phyloP scores from a whole-genome alignment of 2,797 vertebrate genomes.

The Galago senegalensis region DNA sequence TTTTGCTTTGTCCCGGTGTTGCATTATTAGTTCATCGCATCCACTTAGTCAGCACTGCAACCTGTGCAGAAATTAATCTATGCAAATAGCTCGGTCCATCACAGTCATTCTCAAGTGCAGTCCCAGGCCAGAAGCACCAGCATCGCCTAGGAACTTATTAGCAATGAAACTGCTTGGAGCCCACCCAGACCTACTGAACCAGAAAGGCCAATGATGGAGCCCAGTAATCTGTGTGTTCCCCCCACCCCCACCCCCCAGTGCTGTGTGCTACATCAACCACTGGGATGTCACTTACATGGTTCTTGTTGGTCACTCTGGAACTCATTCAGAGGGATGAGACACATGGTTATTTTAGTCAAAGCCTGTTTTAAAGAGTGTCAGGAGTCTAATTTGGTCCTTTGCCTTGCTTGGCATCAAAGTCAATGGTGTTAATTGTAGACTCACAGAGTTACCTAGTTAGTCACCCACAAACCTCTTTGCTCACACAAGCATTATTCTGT shows the following conservation, averaged over 20 bases:
- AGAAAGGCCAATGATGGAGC: rapidly evolving
- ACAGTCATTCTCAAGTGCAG: not conserved
- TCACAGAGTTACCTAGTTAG: not conserved
- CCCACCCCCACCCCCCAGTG: not conserved
- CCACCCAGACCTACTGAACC: not conserved
- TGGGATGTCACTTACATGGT: conserved; percentile 38
- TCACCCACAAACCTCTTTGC: not conserved
- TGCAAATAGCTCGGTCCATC: not conserved
- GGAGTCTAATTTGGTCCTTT: not conserved
- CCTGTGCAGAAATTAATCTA: conserved; percentile 19
- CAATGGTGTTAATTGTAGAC: not conserved
- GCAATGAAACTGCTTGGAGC: not conserved
- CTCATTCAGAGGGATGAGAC: conserved; percentile 75
- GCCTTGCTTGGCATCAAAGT: not conserved
- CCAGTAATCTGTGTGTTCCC: too few relatives aligned
- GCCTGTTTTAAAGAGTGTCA: conserved; percentile 50
- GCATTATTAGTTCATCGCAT: conserved; percentile 70
- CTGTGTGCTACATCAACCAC: not conserved
- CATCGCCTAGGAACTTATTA: not conserved
- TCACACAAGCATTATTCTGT: not conserved
- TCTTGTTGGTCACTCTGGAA: conserved; percentile 80
- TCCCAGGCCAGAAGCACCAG: not conserved
- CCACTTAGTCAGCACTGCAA: conserved; percentile 60
- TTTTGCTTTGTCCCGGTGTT: conserved; percentile 72
- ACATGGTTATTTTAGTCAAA: conserved; percentile 76